Percentiles rank a stretch among this genome's conserved stretches.
Conservation (phyloP, 2,888 invertebrate genomes). For the Drosophila ochracea region DNA sequence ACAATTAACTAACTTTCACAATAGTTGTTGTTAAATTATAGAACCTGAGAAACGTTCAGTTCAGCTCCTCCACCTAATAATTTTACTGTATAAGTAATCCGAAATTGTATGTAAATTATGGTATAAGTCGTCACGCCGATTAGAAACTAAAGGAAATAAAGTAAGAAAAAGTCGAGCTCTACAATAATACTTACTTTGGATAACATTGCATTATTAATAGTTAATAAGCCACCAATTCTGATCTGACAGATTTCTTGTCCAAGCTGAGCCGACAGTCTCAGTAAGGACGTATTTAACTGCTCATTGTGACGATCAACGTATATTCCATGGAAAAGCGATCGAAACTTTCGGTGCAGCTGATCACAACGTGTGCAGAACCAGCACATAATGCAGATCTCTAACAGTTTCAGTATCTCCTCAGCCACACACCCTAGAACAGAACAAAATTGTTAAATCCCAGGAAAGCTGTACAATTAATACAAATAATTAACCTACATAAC, state of each 20-base stretch:
- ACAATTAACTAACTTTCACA: neutral
- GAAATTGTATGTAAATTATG: conserved; percentile 51
- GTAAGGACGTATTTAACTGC: conserved; percentile 41
- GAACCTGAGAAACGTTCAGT: neutral
- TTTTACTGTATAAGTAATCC: conserved; percentile 34
- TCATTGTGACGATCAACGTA: conserved; percentile 45
- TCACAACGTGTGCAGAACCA: conserved; percentile 61
- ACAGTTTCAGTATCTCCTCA: conserved; percentile 28
- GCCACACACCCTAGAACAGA: conserved; percentile 27
- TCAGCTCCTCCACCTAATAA: neutral
- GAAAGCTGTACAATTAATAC: neutral
- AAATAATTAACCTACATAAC: conserved; percentile 18
- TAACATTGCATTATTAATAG: conserved; percentile 54
- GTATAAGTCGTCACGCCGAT: conserved; percentile 14
- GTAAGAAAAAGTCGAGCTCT: too few relatives aligned
- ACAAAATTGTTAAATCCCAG: neutral
- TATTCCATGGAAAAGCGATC: conserved; percentile 36
- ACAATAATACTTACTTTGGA: conserved; percentile 49
- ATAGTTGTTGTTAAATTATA: neutral
- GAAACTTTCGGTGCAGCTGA: conserved; percentile 38
- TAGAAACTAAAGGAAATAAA: conserved; percentile 2
- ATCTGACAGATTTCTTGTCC: conserved; percentile 56
- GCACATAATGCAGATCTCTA: conserved; percentile 41
- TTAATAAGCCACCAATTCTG: conserved; percentile 53
- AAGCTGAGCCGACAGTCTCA: conserved; percentile 53